Conservation (phyloP, 64 coral and sea anemone species). For the Stichodactyla helianthus region DNA sequence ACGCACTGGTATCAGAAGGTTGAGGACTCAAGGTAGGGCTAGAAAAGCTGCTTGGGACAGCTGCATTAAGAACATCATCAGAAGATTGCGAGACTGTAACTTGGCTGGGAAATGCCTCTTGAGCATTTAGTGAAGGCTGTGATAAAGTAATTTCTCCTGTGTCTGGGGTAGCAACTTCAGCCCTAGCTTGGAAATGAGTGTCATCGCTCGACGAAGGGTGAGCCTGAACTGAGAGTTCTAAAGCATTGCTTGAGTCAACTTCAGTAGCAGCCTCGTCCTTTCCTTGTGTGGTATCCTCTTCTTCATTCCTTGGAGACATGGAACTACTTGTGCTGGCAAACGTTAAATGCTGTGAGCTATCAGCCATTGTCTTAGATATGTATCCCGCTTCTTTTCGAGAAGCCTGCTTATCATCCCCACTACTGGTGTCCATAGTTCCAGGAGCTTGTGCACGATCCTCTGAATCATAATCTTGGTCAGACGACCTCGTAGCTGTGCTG, state of each 20-base stretch:
- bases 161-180: background rate
- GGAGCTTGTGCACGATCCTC: background rate
- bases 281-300: background rate
- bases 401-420: background rate
- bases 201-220: conserved; percentile 11
- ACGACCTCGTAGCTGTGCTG: background rate
- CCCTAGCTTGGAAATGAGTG: background rate
- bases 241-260: background rate
- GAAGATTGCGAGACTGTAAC: background rate
- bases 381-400: background rate
- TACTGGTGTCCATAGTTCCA: background rate
- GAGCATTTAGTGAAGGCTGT: background rate
- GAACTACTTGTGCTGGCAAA: background rate
- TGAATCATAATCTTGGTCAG: background rate
- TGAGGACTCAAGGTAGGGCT: conserved; percentile 9
- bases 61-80: background rate
- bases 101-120: background rate
- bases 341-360: background rate
- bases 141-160: background rate
- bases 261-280: background rate
- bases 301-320: background rate
- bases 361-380: background rate
- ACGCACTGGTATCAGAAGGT: background rate
- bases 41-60: background rate
- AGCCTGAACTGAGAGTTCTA: background rate